These are phyloP conservation scores for Larimichthys polyactis DNA, from an alignment of 2,113 vertebrate genomes.

Conservation along the genomic window DNA sequence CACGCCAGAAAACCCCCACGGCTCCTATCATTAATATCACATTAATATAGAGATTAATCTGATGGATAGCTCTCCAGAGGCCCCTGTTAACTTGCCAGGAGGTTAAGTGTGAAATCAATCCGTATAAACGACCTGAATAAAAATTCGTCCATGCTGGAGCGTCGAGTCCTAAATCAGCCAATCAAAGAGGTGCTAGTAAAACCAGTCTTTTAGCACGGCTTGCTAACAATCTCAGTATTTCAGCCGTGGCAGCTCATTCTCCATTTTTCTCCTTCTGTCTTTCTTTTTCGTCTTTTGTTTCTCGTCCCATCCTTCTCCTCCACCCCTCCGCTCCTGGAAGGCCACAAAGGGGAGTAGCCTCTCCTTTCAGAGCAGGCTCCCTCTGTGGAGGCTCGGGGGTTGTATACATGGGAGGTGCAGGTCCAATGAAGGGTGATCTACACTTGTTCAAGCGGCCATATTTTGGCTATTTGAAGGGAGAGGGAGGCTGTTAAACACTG, in stretches of 20 bases:
- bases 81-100: conserved; percentile 62
- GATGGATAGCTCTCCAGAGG: conserved; percentile 69
- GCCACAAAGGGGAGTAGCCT: conserved; percentile 62
- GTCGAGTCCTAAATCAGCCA: conserved; percentile 71
- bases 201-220: conserved; percentile 63
- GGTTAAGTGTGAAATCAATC: conserved; percentile 85
- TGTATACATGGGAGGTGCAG: conserved; percentile 64
- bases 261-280: conserved; percentile 65
- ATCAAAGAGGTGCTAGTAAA: conserved; percentile 74
- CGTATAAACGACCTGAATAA: conserved; percentile 78
- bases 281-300: conserved; percentile 58
- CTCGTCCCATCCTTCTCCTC: conserved; percentile 47
- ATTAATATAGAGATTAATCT: conserved; percentile 78
- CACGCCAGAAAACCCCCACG: conserved; percentile 46
- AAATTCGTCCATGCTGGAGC: conserved; percentile 52
- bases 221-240: conserved; percentile 77
- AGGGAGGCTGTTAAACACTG: conserved; percentile 78
- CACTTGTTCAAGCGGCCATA: conserved; percentile 80
- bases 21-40: conserved; percentile 79
- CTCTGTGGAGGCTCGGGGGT: conserved; percentile 37
- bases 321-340: conserved; percentile 56
- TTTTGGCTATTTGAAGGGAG: conserved; percentile 76
- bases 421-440: conserved; percentile 67
- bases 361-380: conserved; percentile 46
- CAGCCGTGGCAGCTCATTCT: conserved; percentile 70